Conservation (phyloP, 2,113 vertebrate genomes). For the Halcyon malimbica region DNA sequence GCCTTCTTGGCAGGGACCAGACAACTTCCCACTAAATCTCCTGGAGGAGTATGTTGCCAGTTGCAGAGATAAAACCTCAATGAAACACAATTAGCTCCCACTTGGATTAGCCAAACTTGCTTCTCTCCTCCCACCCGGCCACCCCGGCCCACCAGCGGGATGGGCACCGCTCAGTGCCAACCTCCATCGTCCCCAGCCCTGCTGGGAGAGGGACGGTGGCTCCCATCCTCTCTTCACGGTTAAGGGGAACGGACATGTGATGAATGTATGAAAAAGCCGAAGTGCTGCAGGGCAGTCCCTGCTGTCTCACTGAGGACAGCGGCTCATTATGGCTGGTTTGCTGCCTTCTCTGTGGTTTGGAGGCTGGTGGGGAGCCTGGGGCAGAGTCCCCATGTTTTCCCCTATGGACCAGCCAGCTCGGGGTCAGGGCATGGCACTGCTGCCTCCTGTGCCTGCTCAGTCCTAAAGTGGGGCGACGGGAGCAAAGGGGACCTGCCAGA, state of each 20-base stretch:
- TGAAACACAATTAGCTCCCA: constrained; percentile 47
- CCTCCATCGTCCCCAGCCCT: neutral
- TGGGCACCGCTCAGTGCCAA: neutral
- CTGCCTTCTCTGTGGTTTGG: neutral
- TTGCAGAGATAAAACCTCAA: constrained; percentile 53
- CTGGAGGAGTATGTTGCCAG: constrained; percentile 39
- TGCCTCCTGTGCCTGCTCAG: neutral
- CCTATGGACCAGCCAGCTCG: neutral
- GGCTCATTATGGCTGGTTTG: neutral
- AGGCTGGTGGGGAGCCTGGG: neutral
- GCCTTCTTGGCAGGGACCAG: constrained; percentile 52
- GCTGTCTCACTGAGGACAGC: neutral
- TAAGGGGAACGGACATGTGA: neutral
- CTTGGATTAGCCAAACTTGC: neutral
- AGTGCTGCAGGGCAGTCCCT: constrained; percentile 4
- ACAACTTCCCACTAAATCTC: constrained; percentile 50
- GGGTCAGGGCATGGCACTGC: neutral
- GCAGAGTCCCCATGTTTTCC: neutral
- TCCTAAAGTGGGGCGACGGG: neutral
- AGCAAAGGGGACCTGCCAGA: neutral
- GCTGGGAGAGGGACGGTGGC: neutral
- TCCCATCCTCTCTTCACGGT: neutral
- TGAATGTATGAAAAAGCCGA: neutral
- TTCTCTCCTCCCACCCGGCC: neutral
- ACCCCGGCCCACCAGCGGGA: neutral